Evolutionary conservation across 2,113 vertebrate species (phyloP), one percentile per base, ranked within the genome.

Genomic region (Oostethus manadensis): DNA sequence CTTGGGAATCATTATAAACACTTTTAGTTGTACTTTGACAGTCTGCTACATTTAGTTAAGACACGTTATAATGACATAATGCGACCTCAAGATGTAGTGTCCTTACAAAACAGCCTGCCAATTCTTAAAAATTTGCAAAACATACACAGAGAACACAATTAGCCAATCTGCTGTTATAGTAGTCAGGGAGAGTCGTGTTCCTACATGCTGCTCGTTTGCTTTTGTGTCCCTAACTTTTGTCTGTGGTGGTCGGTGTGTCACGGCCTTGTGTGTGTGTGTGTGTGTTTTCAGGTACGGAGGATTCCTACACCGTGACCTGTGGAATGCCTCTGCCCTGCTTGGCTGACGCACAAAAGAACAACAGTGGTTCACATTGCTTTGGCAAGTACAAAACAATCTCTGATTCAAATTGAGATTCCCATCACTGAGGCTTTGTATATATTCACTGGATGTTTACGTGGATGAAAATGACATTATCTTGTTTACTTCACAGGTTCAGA

Each of bases 251-350:
- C 76, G 49, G 63, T 47, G 68, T 83, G 70, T 73, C 80, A 71
- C 50, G 72, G 84, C 70, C 76, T 65, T 40, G 60, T 77, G 76
- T 76, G 71, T 82, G 60, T 77, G 76, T 76, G 71, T 82, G 79
- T 81, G 73, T 83, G 79, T 80, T 79, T 85, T 74, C 77, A 92
- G 91, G 88, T 65, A 85, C 78, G 44, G 88, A 89, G 78, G 89
- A 92, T 90, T 92, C 90, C 65, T 92, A 92, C 79, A 92, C 88
- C 5, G 88, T 92, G 87, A 91, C 86, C 86, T 92, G 91, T 86
- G 91, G 91, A 76, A 85, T 85, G 84, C 88, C 90, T 56, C 72
- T 84, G 78, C 85, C 79, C 59, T 91, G 87, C 85, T 74, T 88
- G 79, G 76, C 76, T 83, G 84, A 79, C 68, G 70, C 83, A 83